Conservation (phyloP, 2,888 invertebrate species). For the Gandaritis pyraliata region DNA sequence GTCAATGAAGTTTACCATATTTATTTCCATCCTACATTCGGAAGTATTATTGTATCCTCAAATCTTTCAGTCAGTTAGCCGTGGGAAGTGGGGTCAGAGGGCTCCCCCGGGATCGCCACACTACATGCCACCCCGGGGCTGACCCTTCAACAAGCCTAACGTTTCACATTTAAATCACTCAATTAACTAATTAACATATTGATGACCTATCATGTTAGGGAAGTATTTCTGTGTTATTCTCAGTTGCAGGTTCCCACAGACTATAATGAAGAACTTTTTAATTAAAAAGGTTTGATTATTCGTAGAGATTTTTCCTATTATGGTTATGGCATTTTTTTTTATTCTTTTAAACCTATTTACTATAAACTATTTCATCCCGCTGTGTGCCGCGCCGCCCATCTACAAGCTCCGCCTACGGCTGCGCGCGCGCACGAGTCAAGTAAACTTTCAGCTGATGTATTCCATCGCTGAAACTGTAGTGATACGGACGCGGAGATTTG, state of each 20-base stretch:
- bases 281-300: too few relatives aligned
- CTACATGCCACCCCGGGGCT: constrained; percentile 34
- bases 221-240: background rate
- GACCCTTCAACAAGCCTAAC: constrained; percentile 8
- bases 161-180: constrained; percentile 58
- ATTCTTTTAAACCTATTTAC: background rate
- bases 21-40: too few relatives aligned
- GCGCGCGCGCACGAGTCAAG: constrained; percentile 41
- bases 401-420: constrained; percentile 54
- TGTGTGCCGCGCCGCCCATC: constrained; percentile 49
- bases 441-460: constrained; percentile 43
- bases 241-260: too few relatives aligned
- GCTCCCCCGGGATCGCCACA: constrained; percentile 52
- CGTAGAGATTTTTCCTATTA: too few relatives aligned
- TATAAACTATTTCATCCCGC: constrained; percentile 26
- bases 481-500: constrained; percentile 34
- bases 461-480: constrained; percentile 42
- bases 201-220: constrained; percentile 10
- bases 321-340: too few relatives aligned
- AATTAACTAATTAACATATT: constrained; percentile 42
- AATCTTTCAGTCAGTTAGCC: constrained; percentile 42
- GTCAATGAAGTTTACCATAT: too few relatives aligned
- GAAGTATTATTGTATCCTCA: constrained; percentile 35
- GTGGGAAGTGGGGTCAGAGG: constrained; percentile 58
- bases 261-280: too few relatives aligned